Conservation (phyloP, 2,797 vertebrate genomes). For the Tragopan temminckii region DNA sequence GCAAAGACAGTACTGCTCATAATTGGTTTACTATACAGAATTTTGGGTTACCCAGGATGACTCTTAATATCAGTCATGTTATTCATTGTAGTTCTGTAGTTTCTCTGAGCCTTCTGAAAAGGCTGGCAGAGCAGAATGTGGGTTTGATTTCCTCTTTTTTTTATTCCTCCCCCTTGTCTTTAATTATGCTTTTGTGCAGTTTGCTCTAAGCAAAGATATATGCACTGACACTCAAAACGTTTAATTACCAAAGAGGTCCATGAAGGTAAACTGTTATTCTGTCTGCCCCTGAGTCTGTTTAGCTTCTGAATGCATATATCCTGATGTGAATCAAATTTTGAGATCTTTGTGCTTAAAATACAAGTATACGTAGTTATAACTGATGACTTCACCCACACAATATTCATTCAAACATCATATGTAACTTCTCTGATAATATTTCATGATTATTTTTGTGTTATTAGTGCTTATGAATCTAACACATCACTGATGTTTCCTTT, state of each 20-base stretch:
- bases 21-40: background rate
- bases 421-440: background rate
- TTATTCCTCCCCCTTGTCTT: background rate
- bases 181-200: background rate
- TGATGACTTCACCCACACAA: background rate
- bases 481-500: background rate
- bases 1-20: background rate
- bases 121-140: background rate
- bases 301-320: background rate
- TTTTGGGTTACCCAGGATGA: background rate
- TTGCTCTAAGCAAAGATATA: background rate
- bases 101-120: background rate
- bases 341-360: too few relatives aligned
- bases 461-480: background rate
- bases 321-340: background rate
- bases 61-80: background rate
- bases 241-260: rapidly evolving
- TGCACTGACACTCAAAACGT: rapidly evolving
- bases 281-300: background rate
- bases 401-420: background rate
- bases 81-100: background rate
- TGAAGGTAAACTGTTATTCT: background rate
- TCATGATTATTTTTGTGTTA: background rate
- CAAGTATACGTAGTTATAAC: background rate
- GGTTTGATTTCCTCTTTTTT: background rate